Evolutionary conservation across 2,888 invertebrate species (phyloP), one percentile per base, ranked within the genome.

Genomic region (Tetheella fluctuosa): DNA sequence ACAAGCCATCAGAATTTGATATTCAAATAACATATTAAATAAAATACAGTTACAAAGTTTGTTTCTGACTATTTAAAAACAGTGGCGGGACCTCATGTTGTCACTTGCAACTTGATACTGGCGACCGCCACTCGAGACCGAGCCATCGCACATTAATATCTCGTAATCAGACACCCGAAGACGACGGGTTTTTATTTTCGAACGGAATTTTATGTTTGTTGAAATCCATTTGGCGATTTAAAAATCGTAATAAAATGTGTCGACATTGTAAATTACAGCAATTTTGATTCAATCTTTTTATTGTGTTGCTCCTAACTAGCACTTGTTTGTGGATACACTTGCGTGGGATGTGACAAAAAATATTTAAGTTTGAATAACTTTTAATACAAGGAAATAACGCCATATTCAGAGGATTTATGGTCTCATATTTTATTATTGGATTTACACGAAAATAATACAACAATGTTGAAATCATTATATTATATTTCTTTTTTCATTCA

Each of bases 101-200:
- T 76, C 73, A 76, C 10, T 25, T 15, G 25, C 7, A 52, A 60
- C 48, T 20, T 20, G 48, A 48, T 6, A 17, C 17, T 20, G 48
- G 17, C 48, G 17, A 10, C 48, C 48, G 78, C 69, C 74, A 76
- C 59, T 55, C 39, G 69, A 77, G 60, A 70, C 76, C 67, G 34
- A 58, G 39, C 4, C 39, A 39, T 39, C 39, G 63, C 60, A 65
- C 64, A 70, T 66, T 74, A 69, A 70, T 79, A 77, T 80, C 79
- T 71, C 58, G 80, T 71, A 76, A 81, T 74, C 76, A 54, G 73
- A 79, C 68, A 77, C 79, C 76, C n/a, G 12, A 13, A 48, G 48
- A 48, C 48, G 48, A 48, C 48, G 25, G 39, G 39, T 69, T 69
- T 65, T 68, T 67, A 57, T 57, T 57, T 54, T 57, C 56, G 64